A percentile compares a stretch with the other conserved stretches of the same genome.
Conservation (phyloP, 2,888 invertebrate species). For the Cheilosia vernalis region DNA sequence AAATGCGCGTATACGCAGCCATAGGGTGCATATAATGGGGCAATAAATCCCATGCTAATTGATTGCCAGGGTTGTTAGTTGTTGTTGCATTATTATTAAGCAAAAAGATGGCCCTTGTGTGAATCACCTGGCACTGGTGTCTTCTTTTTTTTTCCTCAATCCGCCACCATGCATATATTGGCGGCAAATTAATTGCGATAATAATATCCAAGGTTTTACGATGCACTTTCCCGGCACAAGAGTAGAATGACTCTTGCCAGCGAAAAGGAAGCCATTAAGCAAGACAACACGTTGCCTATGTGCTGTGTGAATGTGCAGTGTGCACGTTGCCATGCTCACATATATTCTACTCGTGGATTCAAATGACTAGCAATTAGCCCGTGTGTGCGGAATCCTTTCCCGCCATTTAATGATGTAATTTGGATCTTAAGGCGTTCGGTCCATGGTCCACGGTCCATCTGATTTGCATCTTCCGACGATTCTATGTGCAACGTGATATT, state of each 20-base stretch:
- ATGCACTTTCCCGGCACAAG: slow-evolving; percentile 37
- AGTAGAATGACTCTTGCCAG: slow-evolving; percentile 43
- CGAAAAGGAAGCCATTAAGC: slow-evolving; percentile 66
- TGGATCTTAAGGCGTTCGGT: slow-evolving; percentile 41
- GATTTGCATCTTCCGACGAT: slow-evolving; percentile 2
- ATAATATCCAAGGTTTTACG: slow-evolving; percentile 66
- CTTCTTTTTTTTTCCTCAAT: slow-evolving; percentile 1
- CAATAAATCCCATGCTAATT: slow-evolving; percentile 70
- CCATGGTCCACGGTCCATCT: slow-evolving; percentile 15
- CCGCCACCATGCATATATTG: slow-evolving; percentile 37
- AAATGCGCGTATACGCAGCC: slow-evolving; percentile 11
- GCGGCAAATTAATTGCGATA: slow-evolving; percentile 72
- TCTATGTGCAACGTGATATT: slow-evolving; percentile 3
- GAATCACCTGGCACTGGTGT: slow-evolving; percentile 9
- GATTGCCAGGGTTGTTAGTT: slow-evolving; percentile 62
- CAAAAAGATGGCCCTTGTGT: not conserved
- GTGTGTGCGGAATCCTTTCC: slow-evolving; percentile 57
- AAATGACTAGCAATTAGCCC: slow-evolving; percentile 67
- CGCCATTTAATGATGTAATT: slow-evolving; percentile 68
- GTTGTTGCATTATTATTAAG: slow-evolving; percentile 30
- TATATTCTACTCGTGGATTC: slow-evolving; percentile 17
- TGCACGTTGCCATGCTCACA: not conserved
- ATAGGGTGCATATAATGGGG: slow-evolving; percentile 61
- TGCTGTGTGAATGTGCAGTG: not conserved
- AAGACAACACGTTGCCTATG: slow-evolving; percentile 10